phyloP scores from a whole-genome alignment of 1,140 invertebrate species.

The Drosophila varians region DNA sequence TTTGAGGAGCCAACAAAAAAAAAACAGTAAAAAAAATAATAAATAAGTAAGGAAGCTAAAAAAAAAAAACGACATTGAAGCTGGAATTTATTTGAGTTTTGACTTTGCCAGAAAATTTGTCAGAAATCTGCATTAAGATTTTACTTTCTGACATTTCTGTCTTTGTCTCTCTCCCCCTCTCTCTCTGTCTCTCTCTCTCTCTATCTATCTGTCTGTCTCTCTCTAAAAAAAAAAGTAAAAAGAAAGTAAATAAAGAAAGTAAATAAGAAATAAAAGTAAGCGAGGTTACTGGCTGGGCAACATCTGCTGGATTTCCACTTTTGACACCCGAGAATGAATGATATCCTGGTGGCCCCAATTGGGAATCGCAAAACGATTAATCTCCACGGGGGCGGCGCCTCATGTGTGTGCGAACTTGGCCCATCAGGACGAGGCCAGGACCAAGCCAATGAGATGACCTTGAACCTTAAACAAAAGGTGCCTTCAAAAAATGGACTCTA shows the following conservation, averaged over 20 bases:
- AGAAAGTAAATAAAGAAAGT: background rate
- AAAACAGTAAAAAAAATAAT: background rate
- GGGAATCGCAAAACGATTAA: constrained; percentile 28
- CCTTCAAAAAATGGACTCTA: too few species aligned
- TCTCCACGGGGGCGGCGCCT: constrained; percentile 15
- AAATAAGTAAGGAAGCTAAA: background rate
- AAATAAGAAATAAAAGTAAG: background rate
- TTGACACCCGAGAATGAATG: constrained; percentile 38
- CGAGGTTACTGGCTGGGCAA: constrained; percentile 10
- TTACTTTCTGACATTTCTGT: constrained; percentile 36
- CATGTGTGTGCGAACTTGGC: constrained; percentile 13
- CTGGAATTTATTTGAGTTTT: constrained; percentile 49
- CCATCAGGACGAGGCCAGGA: constrained; percentile 3
- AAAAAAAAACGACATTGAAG: background rate
- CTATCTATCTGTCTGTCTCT: too few species aligned
- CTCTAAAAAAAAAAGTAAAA: too few species aligned
- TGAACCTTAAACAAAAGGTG: too few species aligned
- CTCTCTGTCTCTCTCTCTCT: too few species aligned
- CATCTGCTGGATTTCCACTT: constrained; percentile 35
- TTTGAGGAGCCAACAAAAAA: constrained; percentile 39
- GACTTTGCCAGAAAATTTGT: constrained; percentile 28
- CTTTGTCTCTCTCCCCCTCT: too few species aligned
- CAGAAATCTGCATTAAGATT: constrained; percentile 60
- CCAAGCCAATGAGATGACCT: constrained; percentile 1
- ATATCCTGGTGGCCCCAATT: constrained; percentile 25